phyloP scores from a whole-genome alignment of 2,113 vertebrate species.

The Acanthochromis polyacanthus region DNA sequence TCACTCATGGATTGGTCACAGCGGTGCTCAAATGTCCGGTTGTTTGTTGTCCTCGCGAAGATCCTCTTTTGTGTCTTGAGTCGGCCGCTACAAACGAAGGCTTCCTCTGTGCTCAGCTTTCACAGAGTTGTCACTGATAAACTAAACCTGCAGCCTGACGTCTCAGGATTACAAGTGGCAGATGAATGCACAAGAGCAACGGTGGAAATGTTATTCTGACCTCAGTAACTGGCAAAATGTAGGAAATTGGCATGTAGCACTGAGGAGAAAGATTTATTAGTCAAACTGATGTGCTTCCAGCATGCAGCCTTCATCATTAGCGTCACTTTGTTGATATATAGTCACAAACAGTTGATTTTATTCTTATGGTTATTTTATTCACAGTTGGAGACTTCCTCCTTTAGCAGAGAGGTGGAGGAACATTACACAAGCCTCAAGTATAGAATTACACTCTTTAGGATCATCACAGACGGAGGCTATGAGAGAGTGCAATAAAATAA shows the following conservation, averaged over 20 bases:
- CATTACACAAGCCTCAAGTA: conserved; percentile 11
- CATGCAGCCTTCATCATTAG: conserved; percentile 7
- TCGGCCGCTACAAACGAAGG: conserved; percentile 34
- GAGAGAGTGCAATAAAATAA: conserved; percentile 20
- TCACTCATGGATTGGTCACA: conserved; percentile 75
- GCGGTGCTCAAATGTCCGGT: conserved; percentile 53
- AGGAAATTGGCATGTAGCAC: background rate
- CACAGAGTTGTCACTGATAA: conserved; percentile 38
- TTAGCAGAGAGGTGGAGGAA: background rate
- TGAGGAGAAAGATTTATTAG: background rate
- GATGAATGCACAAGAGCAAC: background rate
- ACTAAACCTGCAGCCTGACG: conserved; percentile 10
- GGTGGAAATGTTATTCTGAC: background rate
- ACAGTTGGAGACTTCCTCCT: conserved; percentile 3
- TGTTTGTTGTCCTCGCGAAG: conserved; percentile 53
- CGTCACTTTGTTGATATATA: conserved; percentile 4
- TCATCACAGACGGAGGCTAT: conserved; percentile 5
- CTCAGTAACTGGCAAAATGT: background rate
- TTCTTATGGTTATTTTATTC: conserved; percentile 23
- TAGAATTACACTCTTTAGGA: conserved; percentile 36
- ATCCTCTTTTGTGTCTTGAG: conserved; percentile 44
- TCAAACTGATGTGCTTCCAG: conserved; percentile 22
- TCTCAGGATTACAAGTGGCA: background rate
- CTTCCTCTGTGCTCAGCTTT: conserved; percentile 28
- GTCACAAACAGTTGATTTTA: conserved; percentile 20